Evolutionary conservation across 1,140 invertebrate genomes (phyloP).

Genomic region (Spodoptera litura): DNA sequence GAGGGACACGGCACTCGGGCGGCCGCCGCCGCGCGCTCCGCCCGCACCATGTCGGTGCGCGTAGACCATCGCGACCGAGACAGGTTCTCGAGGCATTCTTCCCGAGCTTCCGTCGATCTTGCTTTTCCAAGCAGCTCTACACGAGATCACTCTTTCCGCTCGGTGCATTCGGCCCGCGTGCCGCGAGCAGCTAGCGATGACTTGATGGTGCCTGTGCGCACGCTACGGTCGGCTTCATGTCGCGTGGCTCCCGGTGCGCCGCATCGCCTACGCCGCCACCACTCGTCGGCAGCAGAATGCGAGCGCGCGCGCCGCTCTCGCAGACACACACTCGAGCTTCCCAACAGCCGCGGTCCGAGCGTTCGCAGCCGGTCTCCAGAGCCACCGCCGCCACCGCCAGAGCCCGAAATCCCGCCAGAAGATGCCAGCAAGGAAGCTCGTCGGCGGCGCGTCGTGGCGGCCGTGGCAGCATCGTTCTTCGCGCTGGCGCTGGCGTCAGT

Average conservation of each 20-base stretch:
- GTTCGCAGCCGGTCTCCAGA: constrained; percentile 77
- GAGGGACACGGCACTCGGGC: constrained; percentile 76
- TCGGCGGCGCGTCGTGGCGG: constrained; percentile 88
- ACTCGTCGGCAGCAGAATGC: constrained; percentile 81
- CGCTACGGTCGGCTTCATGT: constrained; percentile 79
- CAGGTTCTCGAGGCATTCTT: constrained; percentile 79
- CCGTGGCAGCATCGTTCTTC: constrained; percentile 89
- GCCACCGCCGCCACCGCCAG: constrained; percentile 70
- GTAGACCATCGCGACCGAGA: constrained; percentile 78
- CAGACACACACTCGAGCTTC: constrained; percentile 76
- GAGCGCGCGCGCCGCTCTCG: constrained; percentile 78
- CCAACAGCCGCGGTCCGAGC: constrained; percentile 76
- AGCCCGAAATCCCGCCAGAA: constrained; percentile 72
- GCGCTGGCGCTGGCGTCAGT: constrained; percentile 89
- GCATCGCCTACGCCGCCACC: constrained; percentile 77
- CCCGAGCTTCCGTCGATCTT: constrained; percentile 80
- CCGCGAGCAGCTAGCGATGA: constrained; percentile 79
- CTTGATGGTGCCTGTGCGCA: constrained; percentile 80
- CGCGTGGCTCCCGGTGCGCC: constrained; percentile 76
- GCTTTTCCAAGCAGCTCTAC: constrained; percentile 77
- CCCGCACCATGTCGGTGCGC: constrained; percentile 80
- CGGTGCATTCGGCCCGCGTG: constrained; percentile 79
- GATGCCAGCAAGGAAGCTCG: constrained; percentile 86
- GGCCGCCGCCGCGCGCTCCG: constrained; percentile 77
- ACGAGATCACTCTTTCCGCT: constrained; percentile 78